phyloP scores from a whole-genome alignment of 2,113 vertebrate species.

The Uropsilus gracilis region DNA sequence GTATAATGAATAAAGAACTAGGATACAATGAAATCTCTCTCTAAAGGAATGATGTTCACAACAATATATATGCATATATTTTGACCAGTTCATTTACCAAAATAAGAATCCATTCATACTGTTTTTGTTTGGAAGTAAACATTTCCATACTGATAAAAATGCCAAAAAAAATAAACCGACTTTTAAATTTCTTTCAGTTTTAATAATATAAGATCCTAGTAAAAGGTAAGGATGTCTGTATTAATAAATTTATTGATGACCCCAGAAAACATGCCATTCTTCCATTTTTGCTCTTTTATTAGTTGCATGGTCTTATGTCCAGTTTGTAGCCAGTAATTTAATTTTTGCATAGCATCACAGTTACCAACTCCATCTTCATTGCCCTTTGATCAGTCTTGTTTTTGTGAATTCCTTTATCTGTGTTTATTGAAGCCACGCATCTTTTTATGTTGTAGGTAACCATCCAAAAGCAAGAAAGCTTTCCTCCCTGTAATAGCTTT shows the following conservation, averaged over 20 bases:
- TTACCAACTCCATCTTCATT: conserved; percentile 48
- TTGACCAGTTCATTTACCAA: conserved; percentile 56
- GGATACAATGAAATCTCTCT: conserved; percentile 21
- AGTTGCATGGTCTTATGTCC: conserved; percentile 65
- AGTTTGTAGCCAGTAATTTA: conserved; percentile 63
- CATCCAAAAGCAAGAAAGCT: conserved; percentile 48
- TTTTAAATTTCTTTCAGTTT: conserved; percentile 80
- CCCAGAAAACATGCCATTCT: conserved; percentile 64
- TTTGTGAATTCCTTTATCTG: conserved; percentile 40
- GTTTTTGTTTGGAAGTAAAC: conserved; percentile 73
- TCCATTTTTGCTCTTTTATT: conserved; percentile 58
- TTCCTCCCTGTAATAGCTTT: background rate
- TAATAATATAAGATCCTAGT: conserved; percentile 76
- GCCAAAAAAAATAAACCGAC: conserved; percentile 73
- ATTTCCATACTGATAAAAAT: conserved; percentile 60
- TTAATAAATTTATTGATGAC: conserved; percentile 68
- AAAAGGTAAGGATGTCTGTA: conserved; percentile 75
- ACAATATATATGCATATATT: conserved; percentile 15
- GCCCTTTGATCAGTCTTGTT: conserved; percentile 62
- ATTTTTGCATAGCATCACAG: conserved; percentile 46
- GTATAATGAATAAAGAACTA: conserved; percentile 41
- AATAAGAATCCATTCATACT: conserved; percentile 44
- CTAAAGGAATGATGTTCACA: conserved; percentile 56
- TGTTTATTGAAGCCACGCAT: conserved; percentile 41
- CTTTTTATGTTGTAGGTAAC: conserved; percentile 49